These are phyloP conservation scores for Pungitius pungitius DNA, from an alignment of 2,113 vertebrate species.

Conservation along the genomic window DNA sequence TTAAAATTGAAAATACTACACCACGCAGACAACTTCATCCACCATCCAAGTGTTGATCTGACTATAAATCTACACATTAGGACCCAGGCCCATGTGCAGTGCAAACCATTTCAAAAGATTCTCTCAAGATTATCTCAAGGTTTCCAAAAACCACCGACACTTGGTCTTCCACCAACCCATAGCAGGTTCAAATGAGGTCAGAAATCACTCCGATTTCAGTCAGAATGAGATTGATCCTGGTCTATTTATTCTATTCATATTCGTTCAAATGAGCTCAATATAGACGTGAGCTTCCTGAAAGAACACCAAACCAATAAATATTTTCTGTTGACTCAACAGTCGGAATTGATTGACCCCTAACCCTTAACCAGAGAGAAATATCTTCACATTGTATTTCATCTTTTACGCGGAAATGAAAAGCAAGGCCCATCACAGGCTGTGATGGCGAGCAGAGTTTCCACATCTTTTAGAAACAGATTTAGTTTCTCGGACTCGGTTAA, in stretches of 20 bases:
- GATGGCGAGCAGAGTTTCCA: slow-evolving; percentile 72
- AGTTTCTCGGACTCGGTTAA: slow-evolving; percentile 68
- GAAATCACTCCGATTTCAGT: background rate
- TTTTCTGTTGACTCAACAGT: slow-evolving; percentile 7
- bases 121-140: background rate
- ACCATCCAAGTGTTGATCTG: background rate
- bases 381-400: slow-evolving; percentile 71
- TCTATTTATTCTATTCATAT: background rate
- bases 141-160: too few relatives aligned
- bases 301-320: slow-evolving; percentile 8
- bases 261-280: background rate
- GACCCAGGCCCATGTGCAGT: background rate
- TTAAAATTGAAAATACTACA: background rate
- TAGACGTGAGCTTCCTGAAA: background rate
- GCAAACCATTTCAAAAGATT: background rate
- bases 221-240: background rate
- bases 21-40: too few relatives aligned
- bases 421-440: slow-evolving; percentile 17
- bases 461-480: slow-evolving; percentile 75
- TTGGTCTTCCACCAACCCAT: background rate
- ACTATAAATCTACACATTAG: background rate
- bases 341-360: too few relatives aligned
- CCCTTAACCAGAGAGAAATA: slow-evolving; percentile 31
- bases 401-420: slow-evolving; percentile 65
- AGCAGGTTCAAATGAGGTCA: background rate